phyloP scores from a whole-genome alignment of 2,113 vertebrate genomes.

The Nyctereutes procyonoides region DNA sequence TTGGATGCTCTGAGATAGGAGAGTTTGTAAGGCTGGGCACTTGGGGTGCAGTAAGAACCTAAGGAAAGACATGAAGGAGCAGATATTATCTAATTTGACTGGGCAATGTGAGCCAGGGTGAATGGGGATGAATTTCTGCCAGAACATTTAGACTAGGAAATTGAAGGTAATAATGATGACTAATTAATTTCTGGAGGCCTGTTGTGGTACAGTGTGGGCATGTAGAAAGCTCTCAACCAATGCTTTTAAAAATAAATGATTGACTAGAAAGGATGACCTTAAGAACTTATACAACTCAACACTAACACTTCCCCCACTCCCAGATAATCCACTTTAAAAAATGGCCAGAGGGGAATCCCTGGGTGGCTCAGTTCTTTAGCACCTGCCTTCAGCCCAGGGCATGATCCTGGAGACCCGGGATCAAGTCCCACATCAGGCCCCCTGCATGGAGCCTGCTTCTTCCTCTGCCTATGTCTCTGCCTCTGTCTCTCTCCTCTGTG shows the following conservation, averaged over 20 bases:
- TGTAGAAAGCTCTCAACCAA: neutral
- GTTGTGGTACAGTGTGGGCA: neutral
- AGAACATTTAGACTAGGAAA: neutral
- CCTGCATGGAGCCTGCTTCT: no score
- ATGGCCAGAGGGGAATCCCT: neutral
- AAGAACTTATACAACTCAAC: neutral
- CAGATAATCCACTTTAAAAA: neutral
- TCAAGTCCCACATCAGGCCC: no score
- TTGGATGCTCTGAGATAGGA: neutral
- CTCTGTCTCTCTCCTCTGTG: no score
- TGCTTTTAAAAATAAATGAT: neutral
- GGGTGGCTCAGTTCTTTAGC: no score
- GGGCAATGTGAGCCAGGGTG: neutral
- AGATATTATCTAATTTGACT: neutral
- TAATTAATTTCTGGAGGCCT: neutral
- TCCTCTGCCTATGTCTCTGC: no score
- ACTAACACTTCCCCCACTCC: neutral
- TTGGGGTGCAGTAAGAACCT: neutral
- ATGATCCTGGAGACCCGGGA: no score
- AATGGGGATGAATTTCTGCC: neutral
- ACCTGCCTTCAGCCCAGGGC: no score
- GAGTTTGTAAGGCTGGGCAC: neutral
- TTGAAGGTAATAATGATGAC: neutral
- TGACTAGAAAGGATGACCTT: neutral
- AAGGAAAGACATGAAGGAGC: neutral